A percentile compares a stretch with the other conserved stretches of the same genome.
These are phyloP conservation scores for Volucella inanis DNA, from an alignment of 2,888 invertebrate species.

Conservation along the genomic window DNA sequence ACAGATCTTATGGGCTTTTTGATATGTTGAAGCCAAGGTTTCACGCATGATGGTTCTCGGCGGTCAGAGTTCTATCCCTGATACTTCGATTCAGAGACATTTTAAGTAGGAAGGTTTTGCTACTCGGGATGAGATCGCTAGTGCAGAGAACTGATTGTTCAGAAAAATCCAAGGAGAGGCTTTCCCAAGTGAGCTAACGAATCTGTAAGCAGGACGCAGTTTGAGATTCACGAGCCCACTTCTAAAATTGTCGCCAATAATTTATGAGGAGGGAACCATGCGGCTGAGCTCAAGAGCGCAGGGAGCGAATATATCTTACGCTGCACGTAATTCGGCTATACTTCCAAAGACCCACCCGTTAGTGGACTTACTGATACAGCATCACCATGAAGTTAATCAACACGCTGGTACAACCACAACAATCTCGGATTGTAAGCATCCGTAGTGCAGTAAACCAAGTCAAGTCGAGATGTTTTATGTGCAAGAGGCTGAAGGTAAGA, in stretches of 20 bases:
- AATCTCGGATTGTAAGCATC: conserved; percentile 21
- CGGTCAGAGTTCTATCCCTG: no score
- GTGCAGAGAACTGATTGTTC: conserved; percentile 10
- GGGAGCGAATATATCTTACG: neutral
- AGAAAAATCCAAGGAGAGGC: conserved; percentile 29
- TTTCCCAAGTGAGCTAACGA: conserved; percentile 12
- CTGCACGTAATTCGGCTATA: conserved; percentile 21
- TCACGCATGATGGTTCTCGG: no score
- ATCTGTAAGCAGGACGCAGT: neutral
- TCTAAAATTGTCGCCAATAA: conserved; percentile 8
- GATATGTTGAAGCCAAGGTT: no score
- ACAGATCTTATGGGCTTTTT: no score
- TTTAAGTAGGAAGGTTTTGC: conserved; percentile 14
- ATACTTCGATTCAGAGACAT: no score
- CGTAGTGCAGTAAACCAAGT: conserved; percentile 1
- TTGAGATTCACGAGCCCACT: neutral
- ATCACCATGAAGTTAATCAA: conserved; percentile 18
- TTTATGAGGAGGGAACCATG: conserved; percentile 26
- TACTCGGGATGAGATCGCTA: neutral
- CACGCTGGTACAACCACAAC: neutral
- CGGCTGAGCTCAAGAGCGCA: conserved; percentile 15
- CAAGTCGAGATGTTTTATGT: conserved; percentile 2
- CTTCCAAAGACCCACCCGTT: conserved; percentile 12
- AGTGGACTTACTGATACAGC: conserved; percentile 3
- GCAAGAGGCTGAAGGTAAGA: conserved; percentile 9